A percentile compares a stretch with the other conserved stretches of the same genome.
phyloP scores from a whole-genome alignment of 2,113 vertebrate genomes.

The Phalacrocorax carbo region DNA sequence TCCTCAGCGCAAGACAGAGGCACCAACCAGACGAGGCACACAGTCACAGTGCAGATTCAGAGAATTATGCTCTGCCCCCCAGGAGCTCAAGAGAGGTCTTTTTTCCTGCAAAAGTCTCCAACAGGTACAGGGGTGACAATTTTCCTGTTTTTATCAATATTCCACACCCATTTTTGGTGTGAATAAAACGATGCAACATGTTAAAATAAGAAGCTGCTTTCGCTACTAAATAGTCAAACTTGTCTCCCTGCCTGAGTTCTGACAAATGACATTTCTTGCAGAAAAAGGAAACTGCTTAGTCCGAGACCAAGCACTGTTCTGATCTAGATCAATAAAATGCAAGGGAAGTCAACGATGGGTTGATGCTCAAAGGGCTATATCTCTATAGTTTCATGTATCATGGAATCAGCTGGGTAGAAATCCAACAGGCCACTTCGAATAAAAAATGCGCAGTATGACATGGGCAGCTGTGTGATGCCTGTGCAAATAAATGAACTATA shows the following conservation, averaged over 20 bases:
- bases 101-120: neutral
- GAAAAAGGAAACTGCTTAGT: neutral
- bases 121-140: neutral
- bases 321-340: neutral
- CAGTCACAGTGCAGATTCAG: neutral
- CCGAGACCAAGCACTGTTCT: neutral
- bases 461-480: neutral
- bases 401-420: neutral
- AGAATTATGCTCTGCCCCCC: neutral
- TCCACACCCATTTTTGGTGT: neutral
- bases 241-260: neutral
- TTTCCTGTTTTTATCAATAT: neutral
- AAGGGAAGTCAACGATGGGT: neutral
- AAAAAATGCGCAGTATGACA: neutral
- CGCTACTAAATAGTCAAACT: neutral
- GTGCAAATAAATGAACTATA: neutral
- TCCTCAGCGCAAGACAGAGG: neutral
- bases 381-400: neutral
- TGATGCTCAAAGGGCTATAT: neutral
- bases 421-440: neutral
- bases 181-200: neutral
- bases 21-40: neutral
- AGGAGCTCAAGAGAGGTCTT: neutral
- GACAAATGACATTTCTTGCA: neutral
- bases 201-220: neutral